Conservation (phyloP, 2,888 invertebrate species). For the Lasioglossum morio region DNA sequence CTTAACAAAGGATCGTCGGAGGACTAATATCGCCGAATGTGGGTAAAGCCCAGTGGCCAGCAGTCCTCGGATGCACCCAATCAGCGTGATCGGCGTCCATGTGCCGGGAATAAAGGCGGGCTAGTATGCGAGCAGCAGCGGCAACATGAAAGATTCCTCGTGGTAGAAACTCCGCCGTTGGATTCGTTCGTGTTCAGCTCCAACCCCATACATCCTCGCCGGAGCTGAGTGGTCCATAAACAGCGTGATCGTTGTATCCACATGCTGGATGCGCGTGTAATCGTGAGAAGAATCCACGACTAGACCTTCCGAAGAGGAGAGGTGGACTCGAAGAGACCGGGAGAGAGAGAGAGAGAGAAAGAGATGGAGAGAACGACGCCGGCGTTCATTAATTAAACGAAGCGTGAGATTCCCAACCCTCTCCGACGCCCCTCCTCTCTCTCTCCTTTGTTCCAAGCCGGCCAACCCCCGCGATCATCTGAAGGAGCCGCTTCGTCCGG, state of each 20-base stretch:
- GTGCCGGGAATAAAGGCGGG: slow-evolving; percentile 56
- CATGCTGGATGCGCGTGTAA: slow-evolving; percentile 54
- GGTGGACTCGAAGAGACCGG: slow-evolving; percentile 23
- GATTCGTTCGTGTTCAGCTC: slow-evolving; percentile 51
- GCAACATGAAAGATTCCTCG: slow-evolving; percentile 74
- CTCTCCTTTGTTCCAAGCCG: slow-evolving; percentile 70
- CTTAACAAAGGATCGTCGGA: background rate
- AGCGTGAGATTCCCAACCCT: slow-evolving; percentile 82
- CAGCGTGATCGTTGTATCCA: slow-evolving; percentile 61
- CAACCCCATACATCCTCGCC: slow-evolving; percentile 40
- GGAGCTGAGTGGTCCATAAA: slow-evolving; percentile 63
- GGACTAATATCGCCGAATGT: slow-evolving; percentile 8
- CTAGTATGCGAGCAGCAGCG: slow-evolving; percentile 61
- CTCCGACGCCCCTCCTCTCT: slow-evolving; percentile 39
- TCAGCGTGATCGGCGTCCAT: slow-evolving; percentile 48
- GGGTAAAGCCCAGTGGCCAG: slow-evolving; percentile 17
- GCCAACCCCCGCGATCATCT: slow-evolving; percentile 71
- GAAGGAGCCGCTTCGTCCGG: slow-evolving; percentile 67
- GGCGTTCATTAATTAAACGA: slow-evolving; percentile 83
- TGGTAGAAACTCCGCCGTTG: slow-evolving; percentile 56
- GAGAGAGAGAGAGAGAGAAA: background rate
- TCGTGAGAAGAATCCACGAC: slow-evolving; percentile 57
- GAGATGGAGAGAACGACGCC: slow-evolving; percentile 58
- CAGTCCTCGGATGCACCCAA: slow-evolving; percentile 57
- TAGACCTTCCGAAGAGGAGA: slow-evolving; percentile 46